Evolutionary conservation across 35 echinoderm and acorn worm genomes (phyloP).

Genomic region (Anneissia japonica): DNA sequence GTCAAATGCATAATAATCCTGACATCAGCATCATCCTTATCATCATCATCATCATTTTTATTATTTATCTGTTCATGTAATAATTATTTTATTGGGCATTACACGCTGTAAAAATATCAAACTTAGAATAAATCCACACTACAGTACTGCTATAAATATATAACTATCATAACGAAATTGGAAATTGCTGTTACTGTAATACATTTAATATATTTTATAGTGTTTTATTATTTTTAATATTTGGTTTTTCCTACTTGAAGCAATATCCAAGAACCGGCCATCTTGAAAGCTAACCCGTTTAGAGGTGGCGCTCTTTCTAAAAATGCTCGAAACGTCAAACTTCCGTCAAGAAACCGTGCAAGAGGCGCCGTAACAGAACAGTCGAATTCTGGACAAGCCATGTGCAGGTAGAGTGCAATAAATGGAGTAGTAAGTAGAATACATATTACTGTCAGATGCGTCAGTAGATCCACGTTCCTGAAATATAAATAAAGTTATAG

Average conservation of each 20-base stretch:
- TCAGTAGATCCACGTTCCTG: slow-evolving; percentile 57
- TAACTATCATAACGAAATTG: no score
- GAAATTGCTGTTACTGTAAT: no score
- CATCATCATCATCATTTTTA: no score
- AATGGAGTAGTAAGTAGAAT: slow-evolving; percentile 41
- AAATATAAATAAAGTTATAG: not conserved
- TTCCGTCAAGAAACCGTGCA: slow-evolving; percentile 10
- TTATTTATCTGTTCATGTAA: no score
- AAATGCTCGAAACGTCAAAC: slow-evolving; percentile 14
- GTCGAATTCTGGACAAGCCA: slow-evolving; percentile 58
- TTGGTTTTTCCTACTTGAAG: slow-evolving; percentile 31
- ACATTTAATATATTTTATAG: no score
- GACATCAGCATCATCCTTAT: no score
- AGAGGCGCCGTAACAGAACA: slow-evolving; percentile 49
- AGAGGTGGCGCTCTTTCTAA: slow-evolving; percentile 33
- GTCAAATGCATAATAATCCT: no score
- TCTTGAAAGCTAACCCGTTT: slow-evolving; percentile 13
- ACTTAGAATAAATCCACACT: no score
- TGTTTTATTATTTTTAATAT: not conserved
- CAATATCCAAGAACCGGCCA: slow-evolving; percentile 27
- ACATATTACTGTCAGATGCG: slow-evolving; percentile 11
- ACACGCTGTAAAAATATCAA: no score
- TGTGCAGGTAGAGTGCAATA: slow-evolving; percentile 37
- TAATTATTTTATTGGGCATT: no score
- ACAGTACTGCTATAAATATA: no score